Base-by-base conservation (phyloP, 2,797 vertebrate genomes). In the Propithecus deckenii region DNA sequence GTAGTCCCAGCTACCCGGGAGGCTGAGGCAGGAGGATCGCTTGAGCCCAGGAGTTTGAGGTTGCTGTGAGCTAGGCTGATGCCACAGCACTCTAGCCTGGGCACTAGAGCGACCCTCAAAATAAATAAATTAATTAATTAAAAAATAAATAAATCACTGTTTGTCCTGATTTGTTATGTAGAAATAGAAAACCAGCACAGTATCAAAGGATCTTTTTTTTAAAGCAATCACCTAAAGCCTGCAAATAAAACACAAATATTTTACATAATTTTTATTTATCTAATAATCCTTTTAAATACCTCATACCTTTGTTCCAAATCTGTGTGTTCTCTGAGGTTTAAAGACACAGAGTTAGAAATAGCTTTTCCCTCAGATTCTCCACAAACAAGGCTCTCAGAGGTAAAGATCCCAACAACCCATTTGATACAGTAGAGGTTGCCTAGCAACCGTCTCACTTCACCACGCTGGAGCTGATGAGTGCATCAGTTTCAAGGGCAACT, bases 391-490 rank as follows among this genome's bases (percentile, higher is more conserved):
- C 35, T 81, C 61, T 93, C 71, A 72, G 52, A 95, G 30, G 23
- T 52, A 74, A 91, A 83, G 4, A 46, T 48, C 32, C 59, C 43
- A 69, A 75, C 20, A 71, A 75, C 14, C 14, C 22, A 46, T 80
- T 2, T 61, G 41, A 69, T 50, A 71, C 15, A 84, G 32, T 23
- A 35, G 59, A 94, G 28, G 86, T 94, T 96, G 80, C 92, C 81
- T 95, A 84, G 95, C 96, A 98, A 97, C 94, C 25, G 83, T 93
- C 25, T 84, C 1, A 6, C 43, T 57, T 48, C 50, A 67, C 50
- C 75, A 67, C 55, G 14, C 23, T 30, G n/a, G 83, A 90, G 38
- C n/a, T 41, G 52, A 20, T 52, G 55, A 96, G 79, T n/a, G 18
- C 35, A 87, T 72, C 86, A 88, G 55, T 41, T 84, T 35, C 76